Percentiles rank a stretch among this genome's conserved stretches.
These are phyloP conservation scores for Eptesicus fuscus DNA, from an alignment of 2,113 vertebrate genomes.

Conservation along the genomic window DNA sequence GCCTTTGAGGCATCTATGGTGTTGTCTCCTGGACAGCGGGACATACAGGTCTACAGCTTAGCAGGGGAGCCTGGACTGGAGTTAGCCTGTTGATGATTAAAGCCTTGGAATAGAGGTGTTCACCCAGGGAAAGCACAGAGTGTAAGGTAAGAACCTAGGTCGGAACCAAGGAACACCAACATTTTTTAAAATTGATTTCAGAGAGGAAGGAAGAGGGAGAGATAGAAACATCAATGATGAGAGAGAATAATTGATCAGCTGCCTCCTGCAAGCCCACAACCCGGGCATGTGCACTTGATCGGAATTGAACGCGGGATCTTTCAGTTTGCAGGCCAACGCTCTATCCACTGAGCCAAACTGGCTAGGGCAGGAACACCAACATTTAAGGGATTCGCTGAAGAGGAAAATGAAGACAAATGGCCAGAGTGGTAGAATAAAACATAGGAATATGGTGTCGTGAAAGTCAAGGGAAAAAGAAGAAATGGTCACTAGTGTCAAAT, in stretches of 20 bases:
- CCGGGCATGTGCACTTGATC: too few species aligned
- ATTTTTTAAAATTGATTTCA: too few species aligned
- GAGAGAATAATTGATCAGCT: too few species aligned
- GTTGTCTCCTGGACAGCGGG: background rate
- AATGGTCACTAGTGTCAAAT: background rate
- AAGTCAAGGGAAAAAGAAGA: background rate
- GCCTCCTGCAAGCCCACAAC: too few species aligned
- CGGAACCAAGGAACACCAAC: too few species aligned
- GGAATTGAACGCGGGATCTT: too few species aligned
- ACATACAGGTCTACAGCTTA: background rate
- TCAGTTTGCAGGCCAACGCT: too few species aligned
- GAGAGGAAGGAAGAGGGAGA: too few species aligned
- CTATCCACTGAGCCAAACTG: too few species aligned
- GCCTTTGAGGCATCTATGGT: background rate
- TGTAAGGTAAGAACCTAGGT: background rate
- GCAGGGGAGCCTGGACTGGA: background rate
- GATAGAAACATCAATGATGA: too few species aligned
- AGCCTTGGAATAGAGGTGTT: background rate
- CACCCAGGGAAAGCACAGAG: background rate
- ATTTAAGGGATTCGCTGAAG: background rate
- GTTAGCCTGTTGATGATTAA: background rate
- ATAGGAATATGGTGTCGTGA: background rate
- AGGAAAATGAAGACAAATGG: background rate
- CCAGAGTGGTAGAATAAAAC: background rate
- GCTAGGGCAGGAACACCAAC: background rate